Evolutionary conservation across 2,888 invertebrate genomes (phyloP).

Genomic region (Archips crataeganus): DNA sequence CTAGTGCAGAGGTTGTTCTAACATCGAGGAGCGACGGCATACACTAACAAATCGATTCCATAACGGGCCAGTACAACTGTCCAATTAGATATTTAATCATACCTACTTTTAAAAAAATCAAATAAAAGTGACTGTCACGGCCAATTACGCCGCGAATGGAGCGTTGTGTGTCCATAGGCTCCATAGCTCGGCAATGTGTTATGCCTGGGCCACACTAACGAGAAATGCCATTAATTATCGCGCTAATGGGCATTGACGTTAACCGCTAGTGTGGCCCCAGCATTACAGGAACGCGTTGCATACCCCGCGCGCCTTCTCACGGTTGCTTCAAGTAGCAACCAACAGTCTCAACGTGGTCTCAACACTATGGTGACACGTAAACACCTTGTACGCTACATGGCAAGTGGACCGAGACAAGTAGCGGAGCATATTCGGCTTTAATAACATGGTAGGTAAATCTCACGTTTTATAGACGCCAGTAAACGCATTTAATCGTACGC

Average conservation of each 20-base stretch:
- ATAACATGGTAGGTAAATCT: neutral
- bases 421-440: conserved; percentile 41
- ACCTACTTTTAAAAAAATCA: neutral
- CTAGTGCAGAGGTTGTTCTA: neutral
- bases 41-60: neutral
- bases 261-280: no score
- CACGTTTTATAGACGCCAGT: conserved; percentile 1
- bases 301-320: conserved; percentile 51
- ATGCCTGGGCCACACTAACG: no score
- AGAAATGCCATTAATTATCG: no score
- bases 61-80: conserved; percentile 2
- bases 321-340: conserved; percentile 40
- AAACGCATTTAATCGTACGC: conserved; percentile 37
- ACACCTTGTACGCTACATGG: conserved; percentile 72
- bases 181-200: conserved; percentile 14
- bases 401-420: conserved; percentile 70
- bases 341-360: conserved; percentile 42
- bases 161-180: conserved; percentile 8
- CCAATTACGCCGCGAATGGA: conserved; percentile 24
- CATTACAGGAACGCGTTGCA: conserved; percentile 33
- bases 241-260: no score
- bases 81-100: neutral
- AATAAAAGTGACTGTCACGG: conserved; percentile 20
- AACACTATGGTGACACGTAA: conserved; percentile 71
- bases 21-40: neutral